Evolutionary conservation across 37 sponge, comb jelly and placozoan genomes (phyloP), one percentile per base, ranked within the genome.

Genomic region (Aphrocallistes beatrix): DNA sequence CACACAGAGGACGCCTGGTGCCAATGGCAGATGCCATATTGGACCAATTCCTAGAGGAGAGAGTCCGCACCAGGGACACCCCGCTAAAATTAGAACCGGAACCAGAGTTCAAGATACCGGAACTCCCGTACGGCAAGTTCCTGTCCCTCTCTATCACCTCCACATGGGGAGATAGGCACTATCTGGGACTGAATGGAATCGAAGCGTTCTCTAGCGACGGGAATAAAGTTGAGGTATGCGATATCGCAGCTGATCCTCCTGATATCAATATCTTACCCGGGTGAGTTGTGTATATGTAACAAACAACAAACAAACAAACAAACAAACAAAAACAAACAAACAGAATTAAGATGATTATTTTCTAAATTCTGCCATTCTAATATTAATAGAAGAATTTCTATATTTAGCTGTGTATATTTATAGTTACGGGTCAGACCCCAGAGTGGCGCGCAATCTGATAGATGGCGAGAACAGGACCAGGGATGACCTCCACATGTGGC

Each of bases 401-500:
- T 47, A 47, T 47, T 47, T 17, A 47, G 13, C 13, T 47, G 13
- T 81, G 13, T 17, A 47, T 17, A 47, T 17, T 30, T 60, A 32
- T 60, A 60, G 75, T 3, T 60, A 94, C 82, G 38, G 36, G 51
- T 85, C 51, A 85, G 99, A 98, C 83, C 99, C 99, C 25, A 81
- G 96, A 6, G 90, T 95, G 49, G 96, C 92, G 28, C 37, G 39
- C 37, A 99, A 99, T 51, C 87, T 99, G 1, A 81, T 96, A 69
- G 93, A 96, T 83, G 96, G 96, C 3, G 93, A 93, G 36, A 93
- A 97, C 83, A 83, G 88, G 82, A 94, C 95, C 40, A 86, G 94
- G 36, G 99, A 98, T 84, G 99, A 98, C 88, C 88, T 95, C 10
- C 97, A 98, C 93, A 93, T 96, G 94, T 98, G 99, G 99, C 88